These are phyloP conservation scores for Pantherophis vulpinus DNA, from an alignment of 2,797 vertebrate species.

Conservation along the genomic window DNA sequence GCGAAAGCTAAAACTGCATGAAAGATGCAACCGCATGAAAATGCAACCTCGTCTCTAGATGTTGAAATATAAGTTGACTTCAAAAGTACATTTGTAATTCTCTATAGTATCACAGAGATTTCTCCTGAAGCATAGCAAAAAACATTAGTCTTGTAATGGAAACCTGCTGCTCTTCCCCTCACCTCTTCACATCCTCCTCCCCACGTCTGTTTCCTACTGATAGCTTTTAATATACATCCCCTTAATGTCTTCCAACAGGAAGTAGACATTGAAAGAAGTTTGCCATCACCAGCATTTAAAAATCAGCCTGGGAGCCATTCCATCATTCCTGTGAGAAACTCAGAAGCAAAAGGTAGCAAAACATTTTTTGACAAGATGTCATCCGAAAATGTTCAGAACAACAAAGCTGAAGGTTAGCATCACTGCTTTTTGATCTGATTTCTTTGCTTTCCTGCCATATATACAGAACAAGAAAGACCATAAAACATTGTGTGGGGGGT, in stretches of 20 bases:
- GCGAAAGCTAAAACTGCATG: not conserved
- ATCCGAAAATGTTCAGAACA: slow-evolving; percentile 60
- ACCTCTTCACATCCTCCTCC: not conserved
- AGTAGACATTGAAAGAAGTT: slow-evolving; percentile 67
- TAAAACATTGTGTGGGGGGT: not conserved
- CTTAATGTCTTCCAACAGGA: slow-evolving; percentile 73
- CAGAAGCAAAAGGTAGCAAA: slow-evolving; percentile 67
- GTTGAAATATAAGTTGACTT: slow-evolving; percentile 40
- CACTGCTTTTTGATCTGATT: slow-evolving; percentile 34
- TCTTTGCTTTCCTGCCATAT: slow-evolving; percentile 19
- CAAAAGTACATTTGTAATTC: slow-evolving; percentile 27
- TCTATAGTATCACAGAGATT: slow-evolving; percentile 45
- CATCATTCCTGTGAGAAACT: slow-evolving; percentile 50
- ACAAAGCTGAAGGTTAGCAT: slow-evolving; percentile 68
- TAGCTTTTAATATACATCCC: slow-evolving; percentile 60
- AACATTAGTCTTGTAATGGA: slow-evolving; percentile 37
- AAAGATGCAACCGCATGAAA: slow-evolving; percentile 48
- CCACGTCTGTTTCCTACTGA: slow-evolving; percentile 55
- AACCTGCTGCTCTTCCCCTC: not conserved
- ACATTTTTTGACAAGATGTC: slow-evolving; percentile 70
- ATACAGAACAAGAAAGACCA: not conserved
- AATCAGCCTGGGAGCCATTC: slow-evolving; percentile 60
- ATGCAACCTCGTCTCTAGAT: not conserved
- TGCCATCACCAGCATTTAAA: slow-evolving; percentile 60
- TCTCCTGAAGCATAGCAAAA: slow-evolving; percentile 44